These are phyloP conservation scores for Gymnocephalus cernua DNA, from an alignment of 2,113 vertebrate genomes.

Conservation along the genomic window DNA sequence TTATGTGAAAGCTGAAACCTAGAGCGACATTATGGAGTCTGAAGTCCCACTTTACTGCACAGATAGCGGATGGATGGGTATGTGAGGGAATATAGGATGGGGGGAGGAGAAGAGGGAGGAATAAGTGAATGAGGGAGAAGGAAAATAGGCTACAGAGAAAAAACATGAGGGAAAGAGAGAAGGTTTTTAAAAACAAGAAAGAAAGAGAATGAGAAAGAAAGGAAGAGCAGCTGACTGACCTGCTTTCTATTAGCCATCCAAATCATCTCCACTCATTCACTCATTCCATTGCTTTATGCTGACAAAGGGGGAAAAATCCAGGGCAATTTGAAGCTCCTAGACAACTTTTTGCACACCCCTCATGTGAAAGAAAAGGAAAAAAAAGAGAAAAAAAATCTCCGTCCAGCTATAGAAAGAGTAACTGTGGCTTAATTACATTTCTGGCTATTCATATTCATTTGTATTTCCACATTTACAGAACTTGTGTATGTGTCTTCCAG, in stretches of 20 bases:
- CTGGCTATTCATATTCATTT: slow-evolving; percentile 42
- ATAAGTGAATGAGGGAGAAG: slow-evolving; percentile 33
- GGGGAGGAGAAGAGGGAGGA: background rate
- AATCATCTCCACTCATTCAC: slow-evolving; percentile 82
- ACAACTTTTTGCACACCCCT: slow-evolving; percentile 74
- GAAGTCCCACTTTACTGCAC: slow-evolving; percentile 74
- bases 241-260: slow-evolving; percentile 85
- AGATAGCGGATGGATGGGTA: slow-evolving; percentile 74
- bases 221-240: slow-evolving; percentile 70
- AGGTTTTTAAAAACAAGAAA: slow-evolving; percentile 32
- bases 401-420: slow-evolving; percentile 40
- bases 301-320: slow-evolving; percentile 81
- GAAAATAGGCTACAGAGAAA: slow-evolving; percentile 49
- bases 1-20: slow-evolving; percentile 86
- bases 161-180: slow-evolving; percentile 41
- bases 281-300: slow-evolving; percentile 82
- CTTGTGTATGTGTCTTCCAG: slow-evolving; percentile 11
- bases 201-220: slow-evolving; percentile 1
- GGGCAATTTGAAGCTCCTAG: slow-evolving; percentile 75
- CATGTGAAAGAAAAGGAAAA: slow-evolving; percentile 36
- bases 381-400: slow-evolving; percentile 38
- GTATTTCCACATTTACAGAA: slow-evolving; percentile 39
- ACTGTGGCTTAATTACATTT: slow-evolving; percentile 44
- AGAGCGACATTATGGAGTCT: slow-evolving; percentile 78
- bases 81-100: slow-evolving; percentile 36